A percentile compares a stretch with the other conserved stretches of the same genome.
Conservation (phyloP, 2,113 vertebrate genomes). For the Illadopsis cleaveri region DNA sequence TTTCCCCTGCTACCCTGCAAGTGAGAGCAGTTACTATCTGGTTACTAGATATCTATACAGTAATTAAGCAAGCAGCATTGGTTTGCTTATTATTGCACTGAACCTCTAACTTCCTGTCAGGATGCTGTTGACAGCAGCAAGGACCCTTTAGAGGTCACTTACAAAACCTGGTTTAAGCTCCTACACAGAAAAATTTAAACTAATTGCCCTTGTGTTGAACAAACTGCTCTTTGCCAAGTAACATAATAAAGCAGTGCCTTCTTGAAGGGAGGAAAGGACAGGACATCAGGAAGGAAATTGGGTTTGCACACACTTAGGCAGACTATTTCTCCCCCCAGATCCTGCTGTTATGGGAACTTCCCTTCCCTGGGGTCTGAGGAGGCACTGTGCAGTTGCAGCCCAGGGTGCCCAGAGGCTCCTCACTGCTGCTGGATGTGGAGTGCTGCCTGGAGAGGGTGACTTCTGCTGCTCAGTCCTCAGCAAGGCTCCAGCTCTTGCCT, state of each 20-base stretch:
- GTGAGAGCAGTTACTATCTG: neutral
- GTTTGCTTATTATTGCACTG: neutral
- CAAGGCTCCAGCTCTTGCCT: neutral
- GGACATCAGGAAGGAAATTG: neutral
- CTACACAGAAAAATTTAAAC: neutral
- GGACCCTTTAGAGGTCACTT: neutral
- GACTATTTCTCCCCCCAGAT: neutral
- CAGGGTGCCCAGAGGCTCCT: neutral
- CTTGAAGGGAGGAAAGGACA: neutral
- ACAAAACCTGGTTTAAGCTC: neutral
- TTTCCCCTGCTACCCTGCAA: neutral
- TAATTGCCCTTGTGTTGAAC: neutral
- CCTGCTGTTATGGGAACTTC: neutral
- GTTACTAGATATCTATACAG: fast-evolving
- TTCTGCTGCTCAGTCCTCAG: neutral
- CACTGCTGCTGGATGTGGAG: fast-evolving
- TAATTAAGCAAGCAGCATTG: neutral
- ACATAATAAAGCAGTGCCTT: fast-evolving
- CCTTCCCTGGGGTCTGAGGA: fast-evolving
- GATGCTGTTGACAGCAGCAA: neutral
- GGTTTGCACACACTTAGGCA: neutral
- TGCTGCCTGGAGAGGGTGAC: neutral
- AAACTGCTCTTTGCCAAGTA: neutral
- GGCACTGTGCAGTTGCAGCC: neutral
- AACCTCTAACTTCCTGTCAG: neutral